Evolutionary conservation across 2,797 vertebrate species (phyloP), one percentile per base, ranked within the genome.

Genomic region (Neomorphus geoffroyi): DNA sequence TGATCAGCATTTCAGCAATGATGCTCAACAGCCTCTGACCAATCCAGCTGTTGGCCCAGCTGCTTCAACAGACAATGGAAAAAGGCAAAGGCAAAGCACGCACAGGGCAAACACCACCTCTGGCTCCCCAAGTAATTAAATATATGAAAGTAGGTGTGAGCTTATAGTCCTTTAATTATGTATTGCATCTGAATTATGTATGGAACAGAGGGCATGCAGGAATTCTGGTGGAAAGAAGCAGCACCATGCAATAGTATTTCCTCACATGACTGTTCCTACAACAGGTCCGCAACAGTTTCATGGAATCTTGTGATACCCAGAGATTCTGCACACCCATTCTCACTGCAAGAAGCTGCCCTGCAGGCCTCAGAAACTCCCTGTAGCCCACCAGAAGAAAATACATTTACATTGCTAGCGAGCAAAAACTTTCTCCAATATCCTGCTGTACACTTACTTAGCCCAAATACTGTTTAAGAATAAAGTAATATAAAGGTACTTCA

Each of bases 151-250:
- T 69, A 84, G 93, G 72, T 35, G 37, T 72, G 70, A 91, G 89
- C 94, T 95, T 91, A 79, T 28, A 90, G 74, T 18, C 27, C 83
- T 92, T 96, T 62, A 96, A 95, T 96, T 95, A 97, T 94, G 91
- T 46, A 96, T 94, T 43, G 65, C 56, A 37, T 19, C 53, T 96
- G 96, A 94, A 96, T 96, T 93, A 93, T 91, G 78, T 6, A 96
- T 91, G 67, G 87, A 65, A 71, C 67, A 69, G 62, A 93, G 65
- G 82, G 92, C 74, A 86, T 0, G 6, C 70, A 92, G 91, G 83
- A 96, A 84, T 62, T 46, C 78, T 89, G 74, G n/a, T n/a, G 45
- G 93, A 88, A 95, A 82, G 83, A 14, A 83, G 58, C 64, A 71
- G 80, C 43, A 11, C 33, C 37, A 33, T 60, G 54, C 57, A 53